A percentile compares a stretch with the other conserved stretches of the same genome.
Evolutionary conservation across 2,888 invertebrate genomes (phyloP).

Genomic region (Oscheius onirici): DNA sequence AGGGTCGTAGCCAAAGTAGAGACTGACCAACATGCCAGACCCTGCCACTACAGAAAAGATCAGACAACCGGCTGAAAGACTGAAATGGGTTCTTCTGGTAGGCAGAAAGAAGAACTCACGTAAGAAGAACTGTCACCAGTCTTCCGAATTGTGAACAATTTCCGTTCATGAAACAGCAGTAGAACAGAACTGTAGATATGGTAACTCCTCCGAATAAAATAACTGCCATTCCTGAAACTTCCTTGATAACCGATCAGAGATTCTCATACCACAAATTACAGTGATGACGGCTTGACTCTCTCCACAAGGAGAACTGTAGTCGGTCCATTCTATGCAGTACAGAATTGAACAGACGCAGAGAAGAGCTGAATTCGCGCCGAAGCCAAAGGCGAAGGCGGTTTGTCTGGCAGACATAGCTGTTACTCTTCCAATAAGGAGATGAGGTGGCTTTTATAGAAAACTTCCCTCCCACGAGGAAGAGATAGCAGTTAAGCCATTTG

Average conservation of each 20-base stretch:
- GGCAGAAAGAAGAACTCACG: neutral
- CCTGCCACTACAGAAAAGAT: conserved; percentile 13
- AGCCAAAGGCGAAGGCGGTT: conserved; percentile 4
- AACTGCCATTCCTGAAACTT: conserved; percentile 2
- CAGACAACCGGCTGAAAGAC: conserved; percentile 13
- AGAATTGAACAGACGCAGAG: neutral
- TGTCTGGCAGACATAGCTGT: neutral
- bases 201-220: neutral
- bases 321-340: conserved; percentile 3
- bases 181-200: neutral
- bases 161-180: neutral
- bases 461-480: neutral
- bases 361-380: neutral
- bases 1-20: conserved; percentile 25
- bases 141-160: neutral
- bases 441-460: neutral
- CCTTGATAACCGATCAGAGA: neutral
- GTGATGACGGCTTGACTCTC: conserved; percentile 23
- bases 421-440: conserved; percentile 8
- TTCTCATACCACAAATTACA: neutral
- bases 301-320: conserved; percentile 1
- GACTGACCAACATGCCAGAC: conserved; percentile 22
- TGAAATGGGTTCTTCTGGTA: neutral
- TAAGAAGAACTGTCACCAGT: neutral
- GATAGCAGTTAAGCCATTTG: too few relatives aligned